Conservation (phyloP, 2,888 invertebrate genomes). For the Cantharis nigra region DNA sequence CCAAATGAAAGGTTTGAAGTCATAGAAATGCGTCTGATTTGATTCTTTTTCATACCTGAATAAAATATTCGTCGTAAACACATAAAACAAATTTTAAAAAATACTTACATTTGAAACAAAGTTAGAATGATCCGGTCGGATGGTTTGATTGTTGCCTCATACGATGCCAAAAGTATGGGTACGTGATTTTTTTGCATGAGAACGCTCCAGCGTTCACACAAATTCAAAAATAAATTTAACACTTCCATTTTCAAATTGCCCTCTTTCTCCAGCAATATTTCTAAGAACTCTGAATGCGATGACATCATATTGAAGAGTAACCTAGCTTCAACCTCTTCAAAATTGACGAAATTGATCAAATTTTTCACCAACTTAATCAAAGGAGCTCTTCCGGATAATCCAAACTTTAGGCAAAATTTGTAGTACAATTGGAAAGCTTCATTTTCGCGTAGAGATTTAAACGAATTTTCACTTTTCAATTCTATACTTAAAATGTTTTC, state of each 20-base stretch:
- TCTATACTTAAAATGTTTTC: slow-evolving; percentile 14
- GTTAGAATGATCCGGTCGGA: slow-evolving; percentile 73
- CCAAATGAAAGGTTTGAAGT: slow-evolving; percentile 77
- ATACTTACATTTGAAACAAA: slow-evolving; percentile 71
- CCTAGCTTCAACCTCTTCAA: slow-evolving; percentile 57
- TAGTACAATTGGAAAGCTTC: slow-evolving; percentile 65
- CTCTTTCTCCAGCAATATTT: slow-evolving; percentile 64
- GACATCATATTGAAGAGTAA: slow-evolving; percentile 74
- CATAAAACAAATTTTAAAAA: slow-evolving; percentile 34
- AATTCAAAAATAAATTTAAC: slow-evolving; percentile 65
- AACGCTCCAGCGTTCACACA: slow-evolving; percentile 67
- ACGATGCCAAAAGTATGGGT: slow-evolving; percentile 77
- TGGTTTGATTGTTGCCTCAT: slow-evolving; percentile 71
- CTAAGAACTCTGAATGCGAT: slow-evolving; percentile 77
- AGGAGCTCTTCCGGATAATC: slow-evolving; percentile 53
- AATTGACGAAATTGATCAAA: slow-evolving; percentile 61
- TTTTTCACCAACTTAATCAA: slow-evolving; percentile 59
- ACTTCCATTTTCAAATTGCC: slow-evolving; percentile 64
- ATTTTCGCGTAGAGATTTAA: slow-evolving; percentile 46
- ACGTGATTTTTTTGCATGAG: slow-evolving; percentile 72
- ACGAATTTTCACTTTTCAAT: slow-evolving; percentile 11
- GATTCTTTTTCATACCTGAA: slow-evolving; percentile 47
- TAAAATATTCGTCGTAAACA: slow-evolving; percentile 1
- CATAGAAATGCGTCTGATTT: slow-evolving; percentile 47
- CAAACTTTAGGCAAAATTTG: slow-evolving; percentile 69